Base-by-base conservation (phyloP, 2,888 invertebrate species). In the Caenorhabditis plicata region DNA sequence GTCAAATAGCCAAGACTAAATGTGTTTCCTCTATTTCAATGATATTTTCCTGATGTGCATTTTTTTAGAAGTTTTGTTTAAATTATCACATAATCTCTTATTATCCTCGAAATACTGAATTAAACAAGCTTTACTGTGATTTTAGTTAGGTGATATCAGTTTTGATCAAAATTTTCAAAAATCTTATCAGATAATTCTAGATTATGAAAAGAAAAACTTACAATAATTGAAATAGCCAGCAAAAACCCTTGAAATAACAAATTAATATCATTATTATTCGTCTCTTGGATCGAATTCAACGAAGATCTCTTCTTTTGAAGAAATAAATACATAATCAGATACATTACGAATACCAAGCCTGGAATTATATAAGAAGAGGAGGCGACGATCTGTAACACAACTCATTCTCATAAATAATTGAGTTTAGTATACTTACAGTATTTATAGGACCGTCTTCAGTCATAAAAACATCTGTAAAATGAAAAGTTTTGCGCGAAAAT, bases 161-260 rank as follows among this genome's bases (percentile, higher is more conserved):
- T n/a, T n/a, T n/a, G n/a, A n/a, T n/a, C n/a, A n/a, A n/a, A n/a
- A n/a, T n/a, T n/a, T n/a, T n/a, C n/a, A n/a, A n/a, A n/a, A n/a
- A n/a, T n/a, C n/a, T n/a, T n/a, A n/a, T n/a, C n/a, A n/a, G n/a
- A 36, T 17, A 41, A 25, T 25, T 41, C 20, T 7, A 39, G 26
- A n/a, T 41, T 25, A 25, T 25, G 26, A 41, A 27, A 7, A 9
- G 15, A 39, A 41, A 27, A 41, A 41, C 41, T 15, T 25, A 27
- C 41, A 22, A 41, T 25, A 25, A 41, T 25, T 7, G 25, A 22
- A 22, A 41, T 25, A 4, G 41, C 7, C 19, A 41, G 19, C 26
- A 25, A 27, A 25, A 41, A 41, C 26, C 41, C 41, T 41, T 41
- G 41, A 15, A 41, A 26, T 15, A 41, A 17, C 19, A 41, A 41